These are phyloP conservation scores for Drosophila ezoana DNA, from an alignment of 2,888 invertebrate species.

Conservation along the genomic window DNA sequence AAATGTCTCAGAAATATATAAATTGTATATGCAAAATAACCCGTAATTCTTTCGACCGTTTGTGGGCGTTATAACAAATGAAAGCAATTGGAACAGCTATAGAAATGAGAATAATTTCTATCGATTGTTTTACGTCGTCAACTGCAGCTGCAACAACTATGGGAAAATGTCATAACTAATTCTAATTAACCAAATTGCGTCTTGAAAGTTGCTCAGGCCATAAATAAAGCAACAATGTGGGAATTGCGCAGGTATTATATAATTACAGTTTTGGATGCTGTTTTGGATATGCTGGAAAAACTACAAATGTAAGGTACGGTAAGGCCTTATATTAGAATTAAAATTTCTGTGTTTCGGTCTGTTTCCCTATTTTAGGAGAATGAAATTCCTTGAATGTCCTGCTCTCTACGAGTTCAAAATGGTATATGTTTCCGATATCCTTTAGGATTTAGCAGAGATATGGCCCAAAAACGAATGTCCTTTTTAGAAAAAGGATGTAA, in stretches of 20 bases:
- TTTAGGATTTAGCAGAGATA: no score
- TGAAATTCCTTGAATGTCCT: no score
- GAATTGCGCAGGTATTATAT: slow-evolving; percentile 20
- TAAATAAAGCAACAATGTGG: slow-evolving; percentile 6
- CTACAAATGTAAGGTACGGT: no score
- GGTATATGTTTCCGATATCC: no score
- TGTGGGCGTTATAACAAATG: slow-evolving; percentile 56
- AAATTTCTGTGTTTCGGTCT: no score
- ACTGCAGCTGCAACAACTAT: slow-evolving; percentile 18
- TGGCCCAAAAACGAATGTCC: no score
- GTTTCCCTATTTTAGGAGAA: no score
- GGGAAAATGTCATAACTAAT: background rate
- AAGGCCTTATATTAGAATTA: no score
- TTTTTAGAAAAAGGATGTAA: no score
- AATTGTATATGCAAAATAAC: slow-evolving; percentile 72
- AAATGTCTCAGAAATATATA: slow-evolving; percentile 79
- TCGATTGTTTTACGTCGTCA: slow-evolving; percentile 14
- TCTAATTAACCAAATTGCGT: slow-evolving; percentile 7
- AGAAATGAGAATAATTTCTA: slow-evolving; percentile 33
- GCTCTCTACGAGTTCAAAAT: no score
- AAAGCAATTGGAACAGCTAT: slow-evolving; percentile 33
- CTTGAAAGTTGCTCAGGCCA: slow-evolving; percentile 22
- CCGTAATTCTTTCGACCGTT: slow-evolving; percentile 17
- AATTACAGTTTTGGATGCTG: background rate
- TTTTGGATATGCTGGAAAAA: no score